Percentiles rank a stretch among this genome's conserved stretches.
phyloP scores from a whole-genome alignment of 1,140 invertebrate species.

The Ptiloglossa arizonensis region DNA sequence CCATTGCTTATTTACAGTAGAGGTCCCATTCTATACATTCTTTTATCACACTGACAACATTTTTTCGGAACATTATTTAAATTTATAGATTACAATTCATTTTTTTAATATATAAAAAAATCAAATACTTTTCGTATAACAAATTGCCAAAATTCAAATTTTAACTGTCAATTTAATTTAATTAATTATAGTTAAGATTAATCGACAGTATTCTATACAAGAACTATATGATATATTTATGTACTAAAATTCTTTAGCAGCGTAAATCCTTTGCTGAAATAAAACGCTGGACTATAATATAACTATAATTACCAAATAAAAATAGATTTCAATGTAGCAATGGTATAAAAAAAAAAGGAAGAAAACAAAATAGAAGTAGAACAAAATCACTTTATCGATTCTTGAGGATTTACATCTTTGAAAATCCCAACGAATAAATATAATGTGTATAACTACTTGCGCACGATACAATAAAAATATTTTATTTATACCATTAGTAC shows the following conservation, averaged over 20 bases:
- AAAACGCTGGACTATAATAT: slow-evolving; percentile 69
- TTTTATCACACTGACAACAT: slow-evolving; percentile 49
- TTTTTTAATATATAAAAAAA: not conserved
- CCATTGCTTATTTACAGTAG: slow-evolving; percentile 69
- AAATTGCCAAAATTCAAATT: not conserved
- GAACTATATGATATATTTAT: not conserved
- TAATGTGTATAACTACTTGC: slow-evolving; percentile 10
- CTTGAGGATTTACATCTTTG: not conserved
- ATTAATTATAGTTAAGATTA: not conserved
- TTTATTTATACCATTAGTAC: slow-evolving; percentile 65
- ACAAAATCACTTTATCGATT: not conserved
- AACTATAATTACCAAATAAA: slow-evolving; percentile 56
- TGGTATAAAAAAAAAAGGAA: slow-evolving; percentile 68
- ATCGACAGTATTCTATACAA: not conserved
- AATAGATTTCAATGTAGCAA: slow-evolving; percentile 69
- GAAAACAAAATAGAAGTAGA: slow-evolving; percentile 18
- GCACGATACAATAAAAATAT: slow-evolving; percentile 37
- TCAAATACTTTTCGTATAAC: not conserved
- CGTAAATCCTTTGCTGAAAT: slow-evolving; percentile 64
- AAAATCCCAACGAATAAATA: not conserved
- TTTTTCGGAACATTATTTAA: not conserved
- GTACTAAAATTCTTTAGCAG: slow-evolving; percentile 13
- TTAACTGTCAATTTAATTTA: slow-evolving; percentile 5
- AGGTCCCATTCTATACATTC: slow-evolving; percentile 56
- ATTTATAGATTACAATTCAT: not conserved